Conservation (phyloP, 2,888 invertebrate genomes). For the Thysanoteuthis rhombus region DNA sequence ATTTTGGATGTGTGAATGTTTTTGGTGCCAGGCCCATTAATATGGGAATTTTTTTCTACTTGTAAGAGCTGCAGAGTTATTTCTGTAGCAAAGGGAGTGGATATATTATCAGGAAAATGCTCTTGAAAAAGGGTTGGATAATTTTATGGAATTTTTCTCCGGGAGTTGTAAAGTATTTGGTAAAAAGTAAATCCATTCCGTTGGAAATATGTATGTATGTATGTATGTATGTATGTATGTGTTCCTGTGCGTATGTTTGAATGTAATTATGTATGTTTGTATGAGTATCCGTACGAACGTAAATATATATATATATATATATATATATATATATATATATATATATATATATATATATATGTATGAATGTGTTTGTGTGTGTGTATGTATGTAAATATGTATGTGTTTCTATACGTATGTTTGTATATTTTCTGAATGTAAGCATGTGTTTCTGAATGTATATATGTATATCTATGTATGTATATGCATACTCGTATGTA, state of each 20-base stretch:
- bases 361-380: background rate
- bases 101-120: too few species aligned
- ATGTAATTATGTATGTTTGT: background rate
- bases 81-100: too few species aligned
- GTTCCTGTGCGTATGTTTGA: background rate
- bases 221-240: background rate
- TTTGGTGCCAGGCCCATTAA: too few species aligned
- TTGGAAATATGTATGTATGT: too few species aligned
- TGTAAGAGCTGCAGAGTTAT: too few species aligned
- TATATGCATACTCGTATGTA: background rate
- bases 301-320: background rate
- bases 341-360: conserved; percentile 20
- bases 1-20: too few species aligned
- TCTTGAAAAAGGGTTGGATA: too few species aligned
- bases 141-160: too few species aligned
- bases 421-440: background rate
- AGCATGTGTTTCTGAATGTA: too few species aligned
- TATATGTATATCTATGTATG: background rate
- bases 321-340: conserved; percentile 13
- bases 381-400: background rate
- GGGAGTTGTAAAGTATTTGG: too few species aligned
- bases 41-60: too few species aligned
- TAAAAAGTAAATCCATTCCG: too few species aligned
- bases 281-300: background rate
- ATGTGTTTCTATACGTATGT: background rate